Percentiles rank a stretch among this genome's conserved stretches.
Conservation (phyloP, 2,888 invertebrate genomes). For the Myopa testacea region DNA sequence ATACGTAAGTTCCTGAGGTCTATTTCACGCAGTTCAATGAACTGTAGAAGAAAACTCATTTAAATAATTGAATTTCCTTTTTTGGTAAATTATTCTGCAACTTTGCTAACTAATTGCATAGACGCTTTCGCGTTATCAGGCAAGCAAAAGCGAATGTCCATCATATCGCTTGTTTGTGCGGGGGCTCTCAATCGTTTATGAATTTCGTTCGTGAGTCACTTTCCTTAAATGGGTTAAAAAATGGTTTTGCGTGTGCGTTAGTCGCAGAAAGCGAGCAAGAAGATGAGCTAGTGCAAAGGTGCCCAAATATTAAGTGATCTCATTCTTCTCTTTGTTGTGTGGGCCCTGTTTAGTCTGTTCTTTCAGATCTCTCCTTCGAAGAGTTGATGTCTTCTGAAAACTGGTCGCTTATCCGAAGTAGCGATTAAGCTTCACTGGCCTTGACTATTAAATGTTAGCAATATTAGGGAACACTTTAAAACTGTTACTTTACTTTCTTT, state of each 20-base stretch:
- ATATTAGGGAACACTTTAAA: too few relatives aligned
- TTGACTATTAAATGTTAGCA: too few relatives aligned
- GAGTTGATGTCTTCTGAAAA: too few relatives aligned
- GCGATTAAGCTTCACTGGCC: too few relatives aligned
- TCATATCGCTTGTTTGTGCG: slow-evolving; percentile 20
- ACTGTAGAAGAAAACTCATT: not conserved
- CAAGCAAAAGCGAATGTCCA: slow-evolving; percentile 5
- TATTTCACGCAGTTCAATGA: slow-evolving; percentile 21
- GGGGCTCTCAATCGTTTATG: slow-evolving; percentile 27
- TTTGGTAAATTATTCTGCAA: slow-evolving; percentile 17
- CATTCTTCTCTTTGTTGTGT: slow-evolving; percentile 24
- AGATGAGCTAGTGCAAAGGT: slow-evolving; percentile 19
- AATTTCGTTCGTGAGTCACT: slow-evolving; percentile 25
- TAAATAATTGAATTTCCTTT: slow-evolving; percentile 8
- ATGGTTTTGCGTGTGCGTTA: slow-evolving; percentile 30
- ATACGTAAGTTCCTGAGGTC: too few relatives aligned
- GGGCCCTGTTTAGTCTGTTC: not conserved
- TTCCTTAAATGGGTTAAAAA: slow-evolving; percentile 31
- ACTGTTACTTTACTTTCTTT: too few relatives aligned
- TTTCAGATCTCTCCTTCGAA: too few relatives aligned
- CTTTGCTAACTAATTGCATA: slow-evolving; percentile 15
- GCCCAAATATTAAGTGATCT: slow-evolving; percentile 31
- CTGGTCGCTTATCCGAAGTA: too few relatives aligned
- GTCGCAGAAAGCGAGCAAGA: slow-evolving; percentile 7
- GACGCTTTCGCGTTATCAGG: not conserved